Evolutionary conservation across 2,113 vertebrate species (phyloP), one percentile per base, ranked within the genome.

Genomic region (Phoxinus phoxinus): DNA sequence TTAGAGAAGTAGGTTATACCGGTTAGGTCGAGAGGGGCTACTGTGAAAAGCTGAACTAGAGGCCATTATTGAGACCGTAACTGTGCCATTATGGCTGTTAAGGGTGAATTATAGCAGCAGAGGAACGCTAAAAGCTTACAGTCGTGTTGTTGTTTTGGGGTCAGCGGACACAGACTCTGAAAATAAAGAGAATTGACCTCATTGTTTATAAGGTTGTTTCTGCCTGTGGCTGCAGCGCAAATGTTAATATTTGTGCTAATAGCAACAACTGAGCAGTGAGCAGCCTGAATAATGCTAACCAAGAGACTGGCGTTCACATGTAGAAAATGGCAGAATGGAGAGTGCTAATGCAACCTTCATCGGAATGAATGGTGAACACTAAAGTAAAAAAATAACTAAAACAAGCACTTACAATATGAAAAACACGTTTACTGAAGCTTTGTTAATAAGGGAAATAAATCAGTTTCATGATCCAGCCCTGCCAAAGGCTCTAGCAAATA

Each of bases 61-160:
- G 35, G 32, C 13, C 15, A 83, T 89, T 87, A 88, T 87, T 85
- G 82, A 76, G 41, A 23, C 84, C 48, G 79, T 88, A 81, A 88
- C 59, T 87, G 85, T 86, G 56, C 27, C 72, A 75, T 77, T 83
- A 83, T 13, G n/a, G 72, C 80, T 69, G 71, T 81, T 82, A 83
- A 86, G 74, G 80, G 46, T 86, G 77, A 83, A 90, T 86, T 84
- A 88, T 72, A 69, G 85, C 25, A 61, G 9, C 53, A 63, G 25
- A 10, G 78, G 67, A 65, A 67, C 53, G 59, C 84, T 87, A 83
- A 86, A 82, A 81, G 76, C 61, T 82, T 87, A 79, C 21, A 51
- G 48, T 53, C 11, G 3, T 58, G 32, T 84, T 71, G 23, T 83
- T 75, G 77, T 65, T 90, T 44, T 65, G 37, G 21, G 77, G 87